Base-by-base conservation (phyloP, 2,113 vertebrate genomes). In the Bubo blakistoni region DNA sequence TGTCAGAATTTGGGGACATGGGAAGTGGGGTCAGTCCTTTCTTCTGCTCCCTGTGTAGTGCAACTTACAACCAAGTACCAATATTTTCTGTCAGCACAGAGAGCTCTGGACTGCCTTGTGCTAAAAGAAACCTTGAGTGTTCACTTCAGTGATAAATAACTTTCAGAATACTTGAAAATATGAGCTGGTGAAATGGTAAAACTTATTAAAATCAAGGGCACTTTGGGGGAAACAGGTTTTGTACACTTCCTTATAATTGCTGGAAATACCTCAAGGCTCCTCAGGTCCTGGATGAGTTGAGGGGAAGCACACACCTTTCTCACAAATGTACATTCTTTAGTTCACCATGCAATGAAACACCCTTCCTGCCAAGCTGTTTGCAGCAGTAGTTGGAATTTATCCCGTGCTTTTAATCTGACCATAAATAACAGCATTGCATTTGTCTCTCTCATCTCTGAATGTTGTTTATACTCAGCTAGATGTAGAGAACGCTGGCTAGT, bases 391-490 rank as follows among this genome's bases (percentile, higher is more conserved):
- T 96, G 91, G 95, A 91, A 71, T 67, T 90, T 72, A 40, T 55
- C 96, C 94, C 15, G 3, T 51, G 55, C 38, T 89, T 95, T 90
- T 91, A 95, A 80, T 66, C 72, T 63, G 52, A 40, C 67, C 24
- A 26, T 93, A 94, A 90, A 94, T 59, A 92, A 27, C 5, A 0
- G 29, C 38, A 46, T 30, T 86, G 30, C 71, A 58, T 95, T 95
- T 54, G 54, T 90, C 58, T 84, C 34, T 57, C 86, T 91, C 66
- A 77, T 92, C 55, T 91, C 62, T 80, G 58, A 80, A 19, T 29
- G 44, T 47, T 94, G 92, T 94, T 97, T 96, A 92, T 91, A 89
- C n/a, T 70, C 62, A 42, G 46, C 30, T 83, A 55, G 76, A 87
- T 79, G 54, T 18, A 72, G 77, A 8, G 5, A 16, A 86, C 25